Base-by-base conservation (phyloP, 2,113 vertebrate species). In the Notiomystis cincta region DNA sequence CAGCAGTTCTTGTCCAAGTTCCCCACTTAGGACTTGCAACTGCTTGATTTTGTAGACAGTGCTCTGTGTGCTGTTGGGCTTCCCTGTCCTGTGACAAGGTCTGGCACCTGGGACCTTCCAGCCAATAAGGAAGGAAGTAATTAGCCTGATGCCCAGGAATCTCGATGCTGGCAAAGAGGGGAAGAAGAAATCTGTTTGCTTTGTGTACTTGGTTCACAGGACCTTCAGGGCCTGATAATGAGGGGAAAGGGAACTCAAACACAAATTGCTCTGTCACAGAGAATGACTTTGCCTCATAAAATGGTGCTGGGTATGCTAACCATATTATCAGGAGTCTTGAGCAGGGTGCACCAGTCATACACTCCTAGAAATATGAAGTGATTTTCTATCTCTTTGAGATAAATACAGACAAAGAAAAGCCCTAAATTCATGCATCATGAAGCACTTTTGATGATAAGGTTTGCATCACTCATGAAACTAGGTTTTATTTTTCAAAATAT, bases 401-500 rank as follows among this genome's bases (percentile, higher is more conserved):
- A 81, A 67, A 60, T 16, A 44, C 17, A 56, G 54, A n/a, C 15
- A 67, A 93, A 70, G 62, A 45, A 90, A 53, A 73, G 5, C 13
- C 42, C 21, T 80, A 67, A 69, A 65, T 84, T 92, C 64, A 67
- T 2, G 4, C 37, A 37, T 54, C 48, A 16, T 50, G 14, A 60
- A 88, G 17, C 38, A 69, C 27, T 51, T 75, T 69, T 73, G 54
- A 57, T 75, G 16, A 71, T 12, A 78, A 73, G 44, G 60, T 83
- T 62, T 87, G 51, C 35, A 77, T 72, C 31, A 30, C 22, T 87
- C 25, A 21, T 61, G 48, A 90, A 93, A 80, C 18, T 54, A 80
- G n/a, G 30, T 69, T 78, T 78, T 73, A n/a, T 89, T 80, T 91
- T 89, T 75, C n/a, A 66, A 92, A 89, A 53, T 89, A 85, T 90